Evolutionary conservation across 1,140 invertebrate genomes (phyloP).

Genomic region (Pygmarrhopalites habei): DNA sequence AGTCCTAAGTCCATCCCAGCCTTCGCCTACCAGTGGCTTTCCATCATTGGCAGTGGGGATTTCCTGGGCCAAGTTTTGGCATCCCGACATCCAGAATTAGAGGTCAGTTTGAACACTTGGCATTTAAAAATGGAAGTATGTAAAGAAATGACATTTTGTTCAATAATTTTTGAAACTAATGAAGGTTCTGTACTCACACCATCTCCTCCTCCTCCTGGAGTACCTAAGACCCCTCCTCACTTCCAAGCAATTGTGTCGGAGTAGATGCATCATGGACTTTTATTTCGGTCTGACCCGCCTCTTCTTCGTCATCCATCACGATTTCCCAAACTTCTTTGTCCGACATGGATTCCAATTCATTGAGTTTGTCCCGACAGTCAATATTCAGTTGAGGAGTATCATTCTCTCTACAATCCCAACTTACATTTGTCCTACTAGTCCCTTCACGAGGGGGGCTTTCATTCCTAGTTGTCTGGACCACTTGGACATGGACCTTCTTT

Average conservation of each 20-base stretch:
- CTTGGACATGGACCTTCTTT: background rate
- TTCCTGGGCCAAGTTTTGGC: background rate
- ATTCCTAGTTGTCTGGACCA: conserved; percentile 1
- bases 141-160: too few relatives aligned
- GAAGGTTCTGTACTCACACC: conserved; percentile 5
- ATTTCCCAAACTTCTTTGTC: background rate
- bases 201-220: background rate
- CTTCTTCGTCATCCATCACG: background rate
- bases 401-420: background rate
- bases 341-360: conserved; percentile 6
- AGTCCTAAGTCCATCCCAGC: conserved; percentile 2
- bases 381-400: background rate
- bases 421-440: background rate
- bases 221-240: background rate
- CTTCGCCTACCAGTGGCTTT: background rate
- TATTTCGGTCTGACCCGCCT: background rate
- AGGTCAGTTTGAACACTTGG: too few relatives aligned
- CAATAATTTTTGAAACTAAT: too few relatives aligned
- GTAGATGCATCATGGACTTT: background rate
- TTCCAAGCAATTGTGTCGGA: background rate
- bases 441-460: background rate
- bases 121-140: too few relatives aligned
- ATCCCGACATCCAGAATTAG: background rate
- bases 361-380: background rate
- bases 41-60: background rate